A percentile compares a stretch with the other conserved stretches of the same genome.
These are phyloP conservation scores for Sminthopsis crassicaudata DNA, from an alignment of 2,113 vertebrate species.

Conservation along the genomic window DNA sequence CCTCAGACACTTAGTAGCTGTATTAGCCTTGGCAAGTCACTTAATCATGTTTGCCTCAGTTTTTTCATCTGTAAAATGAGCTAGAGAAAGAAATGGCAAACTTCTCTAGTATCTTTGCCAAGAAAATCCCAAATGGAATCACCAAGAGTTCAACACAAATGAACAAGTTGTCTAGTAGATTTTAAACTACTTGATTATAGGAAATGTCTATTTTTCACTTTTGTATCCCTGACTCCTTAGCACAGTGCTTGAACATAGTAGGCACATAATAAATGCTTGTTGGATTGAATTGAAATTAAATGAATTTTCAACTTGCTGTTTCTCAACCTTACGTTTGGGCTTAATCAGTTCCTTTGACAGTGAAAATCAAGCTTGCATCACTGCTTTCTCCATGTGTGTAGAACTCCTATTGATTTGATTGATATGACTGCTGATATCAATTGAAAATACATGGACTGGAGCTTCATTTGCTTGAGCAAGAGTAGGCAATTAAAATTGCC, in stretches of 20 bases:
- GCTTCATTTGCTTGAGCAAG: neutral
- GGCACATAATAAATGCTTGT: neutral
- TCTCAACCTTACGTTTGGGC: neutral
- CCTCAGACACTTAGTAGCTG: neutral
- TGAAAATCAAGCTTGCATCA: neutral
- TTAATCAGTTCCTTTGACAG: constrained; percentile 1
- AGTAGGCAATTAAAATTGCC: constrained; percentile 1
- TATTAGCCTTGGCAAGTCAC: neutral
- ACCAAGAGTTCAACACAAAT: neutral
- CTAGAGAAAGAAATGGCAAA: neutral
- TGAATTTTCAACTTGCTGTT: neutral
- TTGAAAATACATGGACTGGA: neutral
- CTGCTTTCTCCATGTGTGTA: neutral
- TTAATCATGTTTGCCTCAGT: neutral
- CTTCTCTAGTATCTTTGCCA: neutral
- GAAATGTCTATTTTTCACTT: neutral
- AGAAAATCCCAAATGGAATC: neutral
- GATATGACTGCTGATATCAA: neutral
- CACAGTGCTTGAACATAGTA: neutral
- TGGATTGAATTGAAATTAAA: neutral
- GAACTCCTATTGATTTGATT: neutral
- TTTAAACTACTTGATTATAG: neutral
- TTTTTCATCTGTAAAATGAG: neutral
- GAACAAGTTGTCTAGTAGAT: neutral
- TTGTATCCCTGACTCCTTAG: neutral